Evolutionary conservation across 1,140 invertebrate species (phyloP).

Genomic region (Cotesia vestalis): DNA sequence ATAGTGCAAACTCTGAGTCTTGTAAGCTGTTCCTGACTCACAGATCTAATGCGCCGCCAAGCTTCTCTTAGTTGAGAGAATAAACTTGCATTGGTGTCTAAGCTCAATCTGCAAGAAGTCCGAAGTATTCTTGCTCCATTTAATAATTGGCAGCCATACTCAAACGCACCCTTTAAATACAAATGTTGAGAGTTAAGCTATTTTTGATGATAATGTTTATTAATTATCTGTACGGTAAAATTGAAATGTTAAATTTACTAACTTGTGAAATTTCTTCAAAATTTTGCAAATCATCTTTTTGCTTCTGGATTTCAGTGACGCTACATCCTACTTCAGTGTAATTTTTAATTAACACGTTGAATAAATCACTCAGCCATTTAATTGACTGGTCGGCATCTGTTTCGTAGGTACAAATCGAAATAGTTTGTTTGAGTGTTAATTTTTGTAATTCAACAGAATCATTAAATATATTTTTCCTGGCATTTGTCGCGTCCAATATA

Average conservation of each 20-base stretch:
- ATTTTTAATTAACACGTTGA: slow-evolving; percentile 74
- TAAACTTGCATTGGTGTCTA: slow-evolving; percentile 68
- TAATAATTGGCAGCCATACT: slow-evolving; percentile 80
- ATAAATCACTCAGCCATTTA: slow-evolving; percentile 78
- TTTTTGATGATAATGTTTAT: not conserved
- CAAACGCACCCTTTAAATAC: slow-evolving; percentile 74
- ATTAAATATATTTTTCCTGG: slow-evolving; percentile 73
- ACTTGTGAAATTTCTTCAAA: slow-evolving; percentile 81
- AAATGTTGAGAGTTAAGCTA: not conserved
- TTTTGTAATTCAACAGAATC: slow-evolving; percentile 78
- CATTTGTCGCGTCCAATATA: slow-evolving; percentile 73
- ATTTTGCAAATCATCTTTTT: slow-evolving; percentile 79
- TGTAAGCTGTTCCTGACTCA: slow-evolving; percentile 81
- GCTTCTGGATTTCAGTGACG: slow-evolving; percentile 75
- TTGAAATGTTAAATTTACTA: slow-evolving; percentile 24
- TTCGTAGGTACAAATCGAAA: slow-evolving; percentile 79
- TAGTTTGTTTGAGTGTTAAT: slow-evolving; percentile 79
- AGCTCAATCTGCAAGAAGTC: slow-evolving; percentile 75
- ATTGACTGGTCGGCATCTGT: slow-evolving; percentile 79
- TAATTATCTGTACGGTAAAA: slow-evolving; percentile 10
- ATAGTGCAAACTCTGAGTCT: slow-evolving; percentile 79
- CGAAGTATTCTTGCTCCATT: slow-evolving; percentile 79
- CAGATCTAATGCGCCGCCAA: slow-evolving; percentile 76
- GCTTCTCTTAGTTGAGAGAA: slow-evolving; percentile 70
- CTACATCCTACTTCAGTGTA: slow-evolving; percentile 78